Base-by-base conservation (phyloP, 30 jellyfish, hydroid and myxozoan species). In the Aurelia aurita complex sp. Pacific region DNA sequence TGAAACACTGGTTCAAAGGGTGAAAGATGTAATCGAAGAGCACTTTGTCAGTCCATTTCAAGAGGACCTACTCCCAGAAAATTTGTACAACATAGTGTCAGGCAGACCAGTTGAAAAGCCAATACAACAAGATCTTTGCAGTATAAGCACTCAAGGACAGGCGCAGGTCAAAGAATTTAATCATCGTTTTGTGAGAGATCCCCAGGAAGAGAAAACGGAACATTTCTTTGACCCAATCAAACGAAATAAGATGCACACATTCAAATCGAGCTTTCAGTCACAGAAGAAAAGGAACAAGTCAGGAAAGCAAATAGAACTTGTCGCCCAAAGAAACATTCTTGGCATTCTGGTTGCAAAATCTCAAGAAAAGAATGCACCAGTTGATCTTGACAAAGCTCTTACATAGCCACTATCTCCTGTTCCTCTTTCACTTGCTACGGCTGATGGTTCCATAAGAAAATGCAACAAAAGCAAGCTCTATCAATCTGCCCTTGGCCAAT, bases 31-130 rank as follows among this genome's bases (percentile, higher is more conserved):
- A 19, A 33, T 80, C 13, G 40, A 4, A 14, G 34, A 57, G 19
- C 82, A 80, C 8, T 80, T 80, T 75, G 51, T 66, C 78, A 66
- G 67, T 67, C 90, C 90, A 17, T 80, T 65, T 19, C 55, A 55
- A 32, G 53, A 33, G 5, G 71, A 67, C 65, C 76, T 66, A 2
- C 53, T 32, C 52, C 2, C 64, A 32, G 64, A 69, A 50, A 68
- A 80, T 34, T 50, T 51, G 63, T 80, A 64, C 81, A 80, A 80
- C 73, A 33, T 80, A 36, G 90, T 71, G 43, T 62, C 91, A 23
- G 79, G 91, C 52, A 29, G 53, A 15, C 91, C 85, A 42, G 86
- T 73, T 7, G 52, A 73, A 10, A 61, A 59, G 16, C 23, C 68
- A 33, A 61, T 82, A 32, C 59, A 81, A 36, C 55, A n/a, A 10